Evolutionary conservation across 2,113 vertebrate species (phyloP).

Genomic region (Xenus cinereus): DNA sequence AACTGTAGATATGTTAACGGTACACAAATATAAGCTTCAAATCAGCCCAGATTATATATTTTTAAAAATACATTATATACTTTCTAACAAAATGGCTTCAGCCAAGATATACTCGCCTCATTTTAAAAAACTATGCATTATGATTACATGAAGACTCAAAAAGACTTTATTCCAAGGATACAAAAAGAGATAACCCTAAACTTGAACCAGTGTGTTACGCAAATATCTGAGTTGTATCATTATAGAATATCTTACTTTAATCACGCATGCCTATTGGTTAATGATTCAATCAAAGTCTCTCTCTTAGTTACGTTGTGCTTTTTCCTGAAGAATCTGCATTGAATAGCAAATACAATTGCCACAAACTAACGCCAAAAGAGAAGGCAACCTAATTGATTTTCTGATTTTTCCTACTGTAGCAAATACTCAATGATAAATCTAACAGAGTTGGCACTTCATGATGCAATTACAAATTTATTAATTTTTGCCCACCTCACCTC

Average conservation of each 20-base stretch:
- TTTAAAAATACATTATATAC: neutral
- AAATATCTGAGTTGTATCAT: neutral
- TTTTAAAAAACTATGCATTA: neutral
- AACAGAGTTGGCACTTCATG: neutral
- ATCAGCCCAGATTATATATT: neutral
- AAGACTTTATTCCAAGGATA: neutral
- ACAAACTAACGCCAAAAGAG: neutral
- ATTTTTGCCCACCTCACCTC: neutral
- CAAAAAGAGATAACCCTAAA: neutral
- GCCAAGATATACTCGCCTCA: neutral
- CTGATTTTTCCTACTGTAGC: neutral
- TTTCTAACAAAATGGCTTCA: neutral
- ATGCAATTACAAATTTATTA: neutral
- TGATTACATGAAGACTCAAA: neutral
- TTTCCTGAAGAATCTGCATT: neutral
- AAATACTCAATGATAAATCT: constrained; percentile 19
- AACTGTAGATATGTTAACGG: neutral
- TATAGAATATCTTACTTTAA: neutral
- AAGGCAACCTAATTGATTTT: neutral
- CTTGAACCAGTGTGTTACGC: neutral
- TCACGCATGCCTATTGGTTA: neutral
- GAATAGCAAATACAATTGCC: neutral
- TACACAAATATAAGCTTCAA: neutral
- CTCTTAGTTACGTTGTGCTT: neutral
- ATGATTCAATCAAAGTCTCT: neutral